phyloP scores from a whole-genome alignment of 2,888 invertebrate species.

The Mesoligia furuncula region DNA sequence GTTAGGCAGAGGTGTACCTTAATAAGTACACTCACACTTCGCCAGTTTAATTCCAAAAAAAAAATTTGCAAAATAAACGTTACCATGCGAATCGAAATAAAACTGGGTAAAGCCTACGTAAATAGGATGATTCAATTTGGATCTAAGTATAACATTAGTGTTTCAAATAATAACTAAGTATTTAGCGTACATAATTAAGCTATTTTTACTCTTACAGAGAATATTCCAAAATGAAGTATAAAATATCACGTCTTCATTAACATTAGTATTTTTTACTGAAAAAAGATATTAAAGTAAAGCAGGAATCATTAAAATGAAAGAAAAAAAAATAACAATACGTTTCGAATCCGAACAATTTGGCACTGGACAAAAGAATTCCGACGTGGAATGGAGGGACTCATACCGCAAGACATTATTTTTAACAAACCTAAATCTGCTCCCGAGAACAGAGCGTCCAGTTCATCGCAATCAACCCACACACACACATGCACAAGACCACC shows the following conservation, averaged over 20 bases:
- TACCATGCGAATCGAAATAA: slow-evolving; percentile 12
- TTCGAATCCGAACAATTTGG: slow-evolving; percentile 50
- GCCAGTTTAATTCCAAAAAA: background rate
- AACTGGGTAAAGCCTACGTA: slow-evolving; percentile 23
- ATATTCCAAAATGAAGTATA: background rate
- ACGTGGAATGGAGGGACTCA: slow-evolving; percentile 31
- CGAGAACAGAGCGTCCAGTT: slow-evolving; percentile 34
- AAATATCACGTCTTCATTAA: slow-evolving; percentile 13
- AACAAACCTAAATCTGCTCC: slow-evolving; percentile 52
- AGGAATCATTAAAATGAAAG: slow-evolving; percentile 34
- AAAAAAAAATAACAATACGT: slow-evolving; percentile 47
- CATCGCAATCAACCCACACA: slow-evolving; percentile 55
- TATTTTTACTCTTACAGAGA: background rate
- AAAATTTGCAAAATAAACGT: slow-evolving; percentile 10
- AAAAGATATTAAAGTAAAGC: slow-evolving; percentile 25
- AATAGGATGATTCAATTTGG: slow-evolving; percentile 10
- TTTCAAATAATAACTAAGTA: background rate
- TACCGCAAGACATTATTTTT: slow-evolving; percentile 60
- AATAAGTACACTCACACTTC: background rate
- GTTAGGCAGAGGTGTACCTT: background rate
- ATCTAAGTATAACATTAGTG: background rate
- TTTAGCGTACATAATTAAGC: background rate
- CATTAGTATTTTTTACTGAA: background rate
- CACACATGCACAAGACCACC: slow-evolving; percentile 34
- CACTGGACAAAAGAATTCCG: slow-evolving; percentile 53